Evolutionary conservation across 2,888 invertebrate species (phyloP), one percentile per base, ranked within the genome.

Genomic region (Drosophila mettleri): DNA sequence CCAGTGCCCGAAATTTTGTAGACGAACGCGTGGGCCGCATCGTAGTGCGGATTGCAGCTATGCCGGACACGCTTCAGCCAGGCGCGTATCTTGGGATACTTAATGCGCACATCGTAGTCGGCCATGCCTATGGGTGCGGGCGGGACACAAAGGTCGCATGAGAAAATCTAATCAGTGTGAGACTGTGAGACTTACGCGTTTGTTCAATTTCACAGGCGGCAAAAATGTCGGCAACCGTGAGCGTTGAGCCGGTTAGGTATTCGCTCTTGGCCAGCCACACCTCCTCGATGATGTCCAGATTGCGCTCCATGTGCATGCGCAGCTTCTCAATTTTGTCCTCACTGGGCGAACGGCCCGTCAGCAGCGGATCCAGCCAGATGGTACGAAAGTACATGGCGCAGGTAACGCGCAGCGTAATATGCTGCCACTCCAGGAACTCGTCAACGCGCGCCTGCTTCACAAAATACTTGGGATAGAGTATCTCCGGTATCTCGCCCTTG

Each of bases 151-250:
- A 48, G 20, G 9, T 48, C 34, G 27, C 16, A 43, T 43, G 2
- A 34, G 16, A 6, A n/a, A 14, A 8, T 0, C 6, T 1, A 22
- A 34, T 18, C 33, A 2, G n/a, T 9, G 10, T 24, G 18, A 16
- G 2, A 5, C 20, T 2, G 6, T 14, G 3, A 39, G 2, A 63
- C 94, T 93, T 91, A 96, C 96, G 93, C 36, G 95, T 95, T 91
- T 97, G 96, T 91, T 96, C 96, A 55, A 97, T 90, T 93, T 96
- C 97, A 81, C 95, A 95, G 2, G 95, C 95, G 0, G 95, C 96
- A 75, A 96, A 93, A 58, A 97, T 91, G 91, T 97, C 97, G 0
- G 97, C 96, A 2, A 95, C 94, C 0, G 95, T 94, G 8, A 96
- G 92, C n/a, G 93, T 89, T 78, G 95, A 90, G 0, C 96, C 95